Evolutionary conservation across 2,113 vertebrate species (phyloP), one percentile per base, ranked within the genome.

Genomic region (Sterrhoptilus dennistouni): DNA sequence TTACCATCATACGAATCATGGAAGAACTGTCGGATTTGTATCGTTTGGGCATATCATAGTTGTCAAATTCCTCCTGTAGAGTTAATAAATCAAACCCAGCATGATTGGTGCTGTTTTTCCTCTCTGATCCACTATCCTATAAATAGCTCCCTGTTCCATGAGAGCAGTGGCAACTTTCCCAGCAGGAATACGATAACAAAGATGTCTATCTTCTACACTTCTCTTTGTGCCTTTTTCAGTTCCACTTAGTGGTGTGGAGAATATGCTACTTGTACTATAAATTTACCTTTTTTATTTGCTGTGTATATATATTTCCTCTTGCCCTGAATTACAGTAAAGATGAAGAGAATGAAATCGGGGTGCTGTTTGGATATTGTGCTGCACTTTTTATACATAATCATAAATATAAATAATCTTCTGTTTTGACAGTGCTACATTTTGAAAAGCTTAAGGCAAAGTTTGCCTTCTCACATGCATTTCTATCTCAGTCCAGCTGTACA

Each of bases 81-180:
- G 72, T 61, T 89, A 78, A 90, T 81, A 92, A 90, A 89, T 95
- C 74, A 89, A 84, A 56, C 6, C 18, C 60, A 78, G 80, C 19
- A 19, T 5, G 72, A 81, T 0, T 23, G 35, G 56, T 60, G 76
- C 80, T 77, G 42, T 8, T 89, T 91, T 75, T 49, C n/a, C n/a
- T 89, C 50, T 38, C 61, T 66, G 47, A 78, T 83, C 38, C 35
- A 7, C 75, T 54, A 3, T 59, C 80, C 86, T 87, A 84, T 82
- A 87, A 94, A 95, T 82, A 95, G 87, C 89, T 87, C 6, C 3
- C 72, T 71, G 56, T 71, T 92, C 69, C 71, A 88, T 11, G 66
- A 77, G 35, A 89, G 74, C 80, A 40, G 80, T 60, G 89, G 88
- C 86, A 90, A 38, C 68, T 75, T 81, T 88, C 86, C 94, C 76